Conservation (phyloP, 2,113 vertebrate species). For the Anolis sagrei region DNA sequence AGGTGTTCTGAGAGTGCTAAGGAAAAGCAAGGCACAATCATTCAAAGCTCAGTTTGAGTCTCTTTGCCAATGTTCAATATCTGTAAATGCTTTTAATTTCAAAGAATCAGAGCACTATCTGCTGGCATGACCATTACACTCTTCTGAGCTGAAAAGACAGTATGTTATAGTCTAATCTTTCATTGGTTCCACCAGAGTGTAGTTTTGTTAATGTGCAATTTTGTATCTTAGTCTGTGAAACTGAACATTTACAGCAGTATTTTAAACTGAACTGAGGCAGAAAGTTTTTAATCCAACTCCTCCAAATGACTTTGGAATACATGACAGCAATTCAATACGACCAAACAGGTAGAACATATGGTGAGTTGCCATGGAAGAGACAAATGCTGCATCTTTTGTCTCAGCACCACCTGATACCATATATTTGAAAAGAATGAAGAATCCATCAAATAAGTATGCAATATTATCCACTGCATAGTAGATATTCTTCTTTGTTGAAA, state of each 20-base stretch:
- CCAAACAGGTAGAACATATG: constrained; percentile 52
- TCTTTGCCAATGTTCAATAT: constrained; percentile 29
- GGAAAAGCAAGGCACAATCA: constrained; percentile 4
- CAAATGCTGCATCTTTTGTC: constrained; percentile 47
- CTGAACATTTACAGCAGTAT: not conserved
- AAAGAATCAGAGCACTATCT: constrained; percentile 9
- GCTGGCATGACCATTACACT: constrained; percentile 13
- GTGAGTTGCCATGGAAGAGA: constrained; percentile 49
- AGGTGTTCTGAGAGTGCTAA: constrained; percentile 47
- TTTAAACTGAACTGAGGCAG: not conserved
- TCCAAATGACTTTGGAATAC: not conserved
- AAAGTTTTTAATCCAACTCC: not conserved
- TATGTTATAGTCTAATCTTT: not conserved
- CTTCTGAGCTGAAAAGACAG: constrained; percentile 9
- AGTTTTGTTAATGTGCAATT: not conserved
- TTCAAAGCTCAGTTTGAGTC: constrained; percentile 31
- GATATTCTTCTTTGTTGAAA: not conserved
- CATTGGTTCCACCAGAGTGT: not conserved
- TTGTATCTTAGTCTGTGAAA: not conserved
- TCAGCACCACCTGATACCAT: constrained; percentile 38
- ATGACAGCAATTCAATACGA: constrained; percentile 29
- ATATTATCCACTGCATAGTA: not conserved
- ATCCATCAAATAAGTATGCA: constrained; percentile 27
- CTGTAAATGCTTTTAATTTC: constrained; percentile 29
- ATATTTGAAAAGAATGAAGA: constrained; percentile 48